These are phyloP conservation scores for Vanessa cardui DNA, from an alignment of 2,888 invertebrate species.

Conservation along the genomic window DNA sequence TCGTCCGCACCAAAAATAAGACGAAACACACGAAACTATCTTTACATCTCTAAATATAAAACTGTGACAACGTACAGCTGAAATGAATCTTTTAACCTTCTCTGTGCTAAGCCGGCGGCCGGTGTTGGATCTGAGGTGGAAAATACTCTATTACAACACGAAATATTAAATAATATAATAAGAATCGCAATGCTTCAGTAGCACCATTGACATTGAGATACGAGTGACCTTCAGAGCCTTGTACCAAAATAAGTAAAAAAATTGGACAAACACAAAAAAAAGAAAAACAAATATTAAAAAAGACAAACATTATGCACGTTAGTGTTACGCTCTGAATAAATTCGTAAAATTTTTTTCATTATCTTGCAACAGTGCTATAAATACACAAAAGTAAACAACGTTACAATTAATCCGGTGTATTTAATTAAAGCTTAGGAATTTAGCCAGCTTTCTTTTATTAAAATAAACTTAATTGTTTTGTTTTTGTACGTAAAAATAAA, in stretches of 20 bases:
- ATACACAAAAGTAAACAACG: neutral
- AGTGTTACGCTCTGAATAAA: constrained; percentile 3
- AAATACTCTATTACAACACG: neutral
- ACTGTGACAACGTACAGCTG: constrained; percentile 28
- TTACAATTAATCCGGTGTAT: no score
- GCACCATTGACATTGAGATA: neutral
- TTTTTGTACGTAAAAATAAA: no score
- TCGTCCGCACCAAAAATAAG: constrained; percentile 35
- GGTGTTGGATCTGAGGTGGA: neutral
- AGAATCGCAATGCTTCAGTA: neutral
- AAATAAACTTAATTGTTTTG: no score
- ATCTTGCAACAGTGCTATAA: neutral
- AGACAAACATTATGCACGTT: neutral
- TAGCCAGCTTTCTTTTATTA: no score
- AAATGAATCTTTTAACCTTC: constrained; percentile 19
- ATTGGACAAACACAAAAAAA: neutral
- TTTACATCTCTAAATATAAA: constrained; percentile 35
- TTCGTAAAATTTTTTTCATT: neutral
- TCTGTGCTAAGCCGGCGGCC: neutral
- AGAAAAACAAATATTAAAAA: neutral
- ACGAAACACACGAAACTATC: constrained; percentile 30
- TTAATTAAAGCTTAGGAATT: no score
- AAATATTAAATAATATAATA: neutral
- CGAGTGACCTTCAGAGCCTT: neutral
- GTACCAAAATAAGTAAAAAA: neutral